Base-by-base conservation (phyloP, 1,140 invertebrate genomes). In the Galleria mellonella region DNA sequence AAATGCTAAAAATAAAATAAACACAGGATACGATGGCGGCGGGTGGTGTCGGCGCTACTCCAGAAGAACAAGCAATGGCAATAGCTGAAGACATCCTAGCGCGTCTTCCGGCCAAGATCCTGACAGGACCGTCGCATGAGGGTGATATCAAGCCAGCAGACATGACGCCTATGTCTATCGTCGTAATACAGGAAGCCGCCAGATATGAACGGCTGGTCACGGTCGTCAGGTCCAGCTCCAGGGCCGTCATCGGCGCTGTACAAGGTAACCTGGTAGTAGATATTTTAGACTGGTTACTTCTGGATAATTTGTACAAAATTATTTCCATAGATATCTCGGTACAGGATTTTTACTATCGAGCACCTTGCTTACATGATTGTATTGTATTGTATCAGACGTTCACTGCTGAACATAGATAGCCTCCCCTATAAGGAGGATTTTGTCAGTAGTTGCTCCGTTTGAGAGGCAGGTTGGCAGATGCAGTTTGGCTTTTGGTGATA, bases 141-240 rank as follows among this genome's bases (percentile, higher is more conserved):
- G 89, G 72, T 91, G 93, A 85, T 95, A 95, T 88, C 92, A 96
- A 17, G 94, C 94, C 23, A 85, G 88, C 17, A 92, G 97, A 83
- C 88, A 92, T 74, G 94, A 89, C 74, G 62, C 89, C 63, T 35
- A 95, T 97, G 94, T 96, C 96, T 68, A 96, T 95, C 5, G 96
- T 98, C 1, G 86, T 98, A 23, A 93, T 98, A 0, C 97, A 98
- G 87, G 96, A 98, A 88, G 97, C 97, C 91, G 93, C 91, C 6
- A 81, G 96, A 40, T 98, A 96, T 57, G 97, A 98, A 62, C 92
- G 90, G 47, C 87, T 98, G 0, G 87, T 97, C 0, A 70, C 59
- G 7, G 90, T 90, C 6, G 94, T 98, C 13, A 83, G 93, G 44
- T 88, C 65, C 4, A 97, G 94, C 77, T 87, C 97, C 1, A 87